Base-by-base conservation (phyloP, 1,140 invertebrate genomes). In the Aphelenchoides avenae region DNA sequence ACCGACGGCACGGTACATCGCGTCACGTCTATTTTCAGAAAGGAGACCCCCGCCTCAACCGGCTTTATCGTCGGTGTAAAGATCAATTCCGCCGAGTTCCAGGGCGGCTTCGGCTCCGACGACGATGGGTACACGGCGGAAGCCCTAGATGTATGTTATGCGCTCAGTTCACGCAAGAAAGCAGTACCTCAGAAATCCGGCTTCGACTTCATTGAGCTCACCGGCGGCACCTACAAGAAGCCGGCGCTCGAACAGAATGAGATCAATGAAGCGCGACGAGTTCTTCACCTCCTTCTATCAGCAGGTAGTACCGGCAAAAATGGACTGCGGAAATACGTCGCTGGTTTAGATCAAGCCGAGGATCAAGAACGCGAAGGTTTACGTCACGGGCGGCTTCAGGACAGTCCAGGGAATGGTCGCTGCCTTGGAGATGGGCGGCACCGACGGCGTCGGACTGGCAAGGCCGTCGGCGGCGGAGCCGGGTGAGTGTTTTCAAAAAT, bases 81-180 rank as follows among this genome's bases (percentile, higher is more conserved):
- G 29, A 47, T 67, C 2, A 68, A 68, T 52, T 68, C 66, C 0
- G 66, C 70, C 13, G 66, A 68, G 31, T 71, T 71, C 30, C 66
- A 68, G 47, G 4, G 36, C 31, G 9, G 27, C 20, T 50, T 50
- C 27, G 29, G 55, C 9, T 11, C 5, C 0, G 42, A 24, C 5
- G 57, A 61, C 3, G 59, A 61, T 52, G 59, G n/a, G n/a, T n/a
- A n/a, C n/a, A n/a, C n/a, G n/a, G n/a, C n/a, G n/a, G n/a, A n/a
- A n/a, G n/a, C n/a, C n/a, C n/a, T n/a, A n/a, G n/a, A n/a, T n/a
- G n/a, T n/a, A n/a, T n/a, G n/a, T n/a, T n/a, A n/a, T n/a, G n/a
- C n/a, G n/a, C n/a, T n/a, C n/a, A n/a, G n/a, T n/a, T n/a, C n/a
- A n/a, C n/a, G n/a, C n/a, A n/a, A n/a, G n/a, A n/a, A n/a, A n/a